Percentiles rank a stretch among this genome's conserved stretches.
Conservation (phyloP, 2,888 invertebrate species). For the Tenodera sinensis region DNA sequence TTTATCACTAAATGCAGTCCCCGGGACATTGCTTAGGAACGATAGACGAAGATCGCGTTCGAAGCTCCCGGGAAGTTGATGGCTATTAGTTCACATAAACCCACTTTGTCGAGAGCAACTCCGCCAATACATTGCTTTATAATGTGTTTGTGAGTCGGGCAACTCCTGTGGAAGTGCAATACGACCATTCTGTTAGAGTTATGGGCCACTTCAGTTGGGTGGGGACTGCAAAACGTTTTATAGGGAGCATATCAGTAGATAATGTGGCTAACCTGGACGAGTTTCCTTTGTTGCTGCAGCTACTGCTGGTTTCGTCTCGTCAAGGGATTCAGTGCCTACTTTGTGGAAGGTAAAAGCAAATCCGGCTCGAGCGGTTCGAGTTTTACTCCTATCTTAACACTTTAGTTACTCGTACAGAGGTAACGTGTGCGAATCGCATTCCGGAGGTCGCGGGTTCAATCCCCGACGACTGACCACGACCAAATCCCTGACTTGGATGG, state of each 20-base stretch:
- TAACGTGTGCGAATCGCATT: too few relatives aligned
- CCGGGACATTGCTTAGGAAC: too few relatives aligned
- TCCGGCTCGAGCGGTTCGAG: too few relatives aligned
- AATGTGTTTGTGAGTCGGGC: neutral
- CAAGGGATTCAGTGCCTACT: neutral
- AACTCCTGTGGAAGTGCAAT: neutral
- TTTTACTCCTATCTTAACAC: too few relatives aligned
- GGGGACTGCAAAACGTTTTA: neutral
- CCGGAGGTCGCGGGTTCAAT: too few relatives aligned
- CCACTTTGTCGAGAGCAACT: neutral
- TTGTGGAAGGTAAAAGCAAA: neutral
- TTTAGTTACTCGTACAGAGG: too few relatives aligned
- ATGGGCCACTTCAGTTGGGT: neutral
- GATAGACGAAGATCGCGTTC: neutral
- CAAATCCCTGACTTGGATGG: too few relatives aligned
- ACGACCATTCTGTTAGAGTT: neutral
- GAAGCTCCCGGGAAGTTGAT: neutral
- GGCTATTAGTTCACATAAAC: neutral
- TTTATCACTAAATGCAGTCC: neutral
- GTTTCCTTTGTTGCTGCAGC: neutral
- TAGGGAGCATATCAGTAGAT: neutral
- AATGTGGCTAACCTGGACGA: neutral
- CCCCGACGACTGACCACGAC: too few relatives aligned
- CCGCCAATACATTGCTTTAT: neutral
- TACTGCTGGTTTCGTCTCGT: neutral